Evolutionary conservation across 2,797 vertebrate species (phyloP).

Genomic region (Apogon hyalosoma): DNA sequence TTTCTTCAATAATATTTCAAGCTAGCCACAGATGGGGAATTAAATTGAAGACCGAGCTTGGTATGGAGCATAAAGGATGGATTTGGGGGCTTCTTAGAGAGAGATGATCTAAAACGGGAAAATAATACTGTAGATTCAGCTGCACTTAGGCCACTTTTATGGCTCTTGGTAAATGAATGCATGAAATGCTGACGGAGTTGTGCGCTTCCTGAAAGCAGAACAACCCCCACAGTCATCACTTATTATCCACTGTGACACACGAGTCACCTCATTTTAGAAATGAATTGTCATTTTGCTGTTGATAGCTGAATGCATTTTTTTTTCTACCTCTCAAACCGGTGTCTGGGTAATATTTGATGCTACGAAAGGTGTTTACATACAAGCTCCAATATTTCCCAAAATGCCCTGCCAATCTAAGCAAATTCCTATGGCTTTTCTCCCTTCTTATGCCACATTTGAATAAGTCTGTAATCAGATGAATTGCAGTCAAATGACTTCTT

Average conservation of each 20-base stretch:
- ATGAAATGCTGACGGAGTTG: conserved; percentile 52
- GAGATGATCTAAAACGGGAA: conserved; percentile 53
- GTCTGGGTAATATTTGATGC: conserved; percentile 34
- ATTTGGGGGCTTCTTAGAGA: conserved; percentile 58
- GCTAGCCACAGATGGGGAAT: conserved; percentile 84
- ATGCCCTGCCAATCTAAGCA: conserved; percentile 29
- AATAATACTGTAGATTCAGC: conserved; percentile 65
- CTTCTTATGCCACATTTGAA: conserved; percentile 45
- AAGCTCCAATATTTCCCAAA: conserved; percentile 29
- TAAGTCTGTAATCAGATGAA: conserved; percentile 56
- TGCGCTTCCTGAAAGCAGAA: conserved; percentile 43
- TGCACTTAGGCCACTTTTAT: conserved; percentile 52
- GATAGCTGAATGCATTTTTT: conserved; percentile 37
- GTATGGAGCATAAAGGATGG: conserved; percentile 70
- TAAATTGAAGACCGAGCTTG: conserved; percentile 82
- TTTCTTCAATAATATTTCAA: conserved; percentile 88
- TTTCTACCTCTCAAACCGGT: conserved; percentile 14
- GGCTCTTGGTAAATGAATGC: conserved; percentile 47
- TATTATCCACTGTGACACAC: conserved; percentile 60
- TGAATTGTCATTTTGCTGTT: conserved; percentile 51
- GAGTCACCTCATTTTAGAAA: conserved; percentile 58
- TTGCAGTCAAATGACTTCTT: conserved; percentile 56
- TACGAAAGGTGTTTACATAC: conserved; percentile 33
- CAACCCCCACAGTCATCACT: conserved; percentile 42
- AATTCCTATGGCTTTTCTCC: conserved; percentile 33